Evolutionary conservation across 37 sponge, comb jelly and placozoan species (phyloP), one percentile per base, ranked within the genome.

Genomic region (Cladorhizidae sp.): DNA sequence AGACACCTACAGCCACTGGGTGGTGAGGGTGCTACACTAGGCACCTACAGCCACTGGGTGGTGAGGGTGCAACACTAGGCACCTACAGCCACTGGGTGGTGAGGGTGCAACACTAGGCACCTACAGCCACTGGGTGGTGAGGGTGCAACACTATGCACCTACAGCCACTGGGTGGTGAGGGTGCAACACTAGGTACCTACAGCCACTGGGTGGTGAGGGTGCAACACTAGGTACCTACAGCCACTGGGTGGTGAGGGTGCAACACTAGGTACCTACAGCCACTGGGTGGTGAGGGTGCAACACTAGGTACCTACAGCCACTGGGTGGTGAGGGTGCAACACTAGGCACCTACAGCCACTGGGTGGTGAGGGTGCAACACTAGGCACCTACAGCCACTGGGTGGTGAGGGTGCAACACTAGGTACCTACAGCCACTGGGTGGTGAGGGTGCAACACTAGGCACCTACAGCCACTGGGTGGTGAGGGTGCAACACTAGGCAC

Each of bases 101-200:
- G n/a, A n/a, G n/a, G n/a, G 5, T 45, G 49, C 49, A 45, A 15
- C 5, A 33, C 70, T 31, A 36, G n/a, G 38, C 2, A 71, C 74
- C 12, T 52, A 74, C 74, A 51, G 35, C 41, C 32, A 86, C 61
- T 18, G 38, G 29, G 1, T 38, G 50, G 11, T 62, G 23, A 37
- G 61, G 57, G 56, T 86, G 81, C 3, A 35, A 20, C 20, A 80
- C 21, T 8, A 74, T 45, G 9, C 59, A 29, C n/a, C n/a, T n/a
- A n/a, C n/a, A n/a, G n/a, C n/a, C n/a, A n/a, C n/a, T n/a, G n/a
- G n/a, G n/a, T n/a, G n/a, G n/a, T n/a, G n/a, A n/a, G n/a, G n/a
- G 5, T 45, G 49, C 49, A 45, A 15, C 5, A 33, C 70, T 31
- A 36, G n/a, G 38, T 9, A 71, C 74, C 12, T 52, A 74, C 74